Base-by-base conservation (phyloP, 2,113 vertebrate genomes). In the Pithys albifrons region DNA sequence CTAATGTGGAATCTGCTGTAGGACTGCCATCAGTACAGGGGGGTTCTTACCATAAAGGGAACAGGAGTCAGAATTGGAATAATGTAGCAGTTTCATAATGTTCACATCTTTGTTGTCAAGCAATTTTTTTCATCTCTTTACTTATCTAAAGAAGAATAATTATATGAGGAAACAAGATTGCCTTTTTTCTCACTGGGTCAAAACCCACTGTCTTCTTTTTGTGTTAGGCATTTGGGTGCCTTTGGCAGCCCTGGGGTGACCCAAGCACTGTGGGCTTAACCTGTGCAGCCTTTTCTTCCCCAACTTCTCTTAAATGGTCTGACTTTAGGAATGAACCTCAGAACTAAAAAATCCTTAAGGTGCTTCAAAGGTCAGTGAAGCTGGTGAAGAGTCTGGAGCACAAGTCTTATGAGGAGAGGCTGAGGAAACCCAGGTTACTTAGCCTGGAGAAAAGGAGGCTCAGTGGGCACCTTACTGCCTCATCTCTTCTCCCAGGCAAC, bases 241-340 rank as follows among this genome's bases (percentile, higher is more conserved):
- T 58, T 43, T 8, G 6, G 46, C 55, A 73, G 19, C 43, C n/a
- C 29, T 37, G 1, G 19, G 4, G 39, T 5, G 2, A 27, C 33
- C 37, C 8, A 3, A 25, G 31, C 51, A 16, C 41, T 1, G 0
- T 1, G 13, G 4, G 1, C 49, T n/a, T 54, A 79, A 28, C 48
- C 7, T 2, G 0, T 14, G 22, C 1, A 4, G 13, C 35, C 90
- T 54, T 74, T 66, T n/a, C 16, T 37, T 43, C 59, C 62, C 41
- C 20, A 31, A 43, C 31, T 51, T n/a, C 9, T 62, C 88, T 31
- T 6, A 19, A 57, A 11, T 1, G 12, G 27, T 28, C 37, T 67
- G 54, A 7, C 20, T 57, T 43, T 28, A 39, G 64, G 25, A 83
- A 28, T 8, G 43, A 73, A n/a, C 9, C 28, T 37, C 28, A 20